Base-by-base conservation (phyloP, 2,888 invertebrate species). In the Megaustenia siamemsis region DNA sequence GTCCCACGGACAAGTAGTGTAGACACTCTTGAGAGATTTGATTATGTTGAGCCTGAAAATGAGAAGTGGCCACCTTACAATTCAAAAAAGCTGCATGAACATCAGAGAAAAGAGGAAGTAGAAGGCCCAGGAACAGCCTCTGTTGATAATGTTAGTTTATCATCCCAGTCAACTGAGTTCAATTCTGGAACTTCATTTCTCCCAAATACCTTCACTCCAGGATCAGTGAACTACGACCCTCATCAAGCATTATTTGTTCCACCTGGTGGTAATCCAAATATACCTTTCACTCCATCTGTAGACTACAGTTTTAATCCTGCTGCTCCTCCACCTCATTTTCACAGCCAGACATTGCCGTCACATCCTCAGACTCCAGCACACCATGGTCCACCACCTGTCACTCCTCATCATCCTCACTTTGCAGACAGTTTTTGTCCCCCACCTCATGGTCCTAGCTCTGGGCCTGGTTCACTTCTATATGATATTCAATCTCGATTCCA, bases 321-420 rank as follows among this genome's bases (percentile, higher is more conserved):
- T 24, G 53, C 28, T 24, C 77, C 40, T 32, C 82, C 56, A n/a
- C 78, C 80, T 49, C 81, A 53, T 21, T 83, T 81, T 63, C 79
- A 82, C 66, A 71, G 85, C 24, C 86, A 85, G 18, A 68, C 53
- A 56, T 83, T 85, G 24, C 88, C 87, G 32, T 88, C 88, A 12
- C 86, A 86, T 69, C 85, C 87, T 28, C 76, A 86, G 66, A 82
- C 86, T 79, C 68, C 87, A 49, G 78, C 78, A 63, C 86, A 86
- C 45, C 84, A 87, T 73, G 84, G 86, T 80, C 68, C 86, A 60
- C 86, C 86, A n/a, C 82, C 82, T 38, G 66, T 83, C 43, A 86
- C 81, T 4, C 83, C 87, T 68, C 84, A 84, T 68, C 81, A 84
- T 49, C 40, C 83, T 15, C 78, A 76, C 2, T 87, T 87, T 56